phyloP scores from a whole-genome alignment of 35 echinoderm and acorn worm species.

The Anneissia japonica region DNA sequence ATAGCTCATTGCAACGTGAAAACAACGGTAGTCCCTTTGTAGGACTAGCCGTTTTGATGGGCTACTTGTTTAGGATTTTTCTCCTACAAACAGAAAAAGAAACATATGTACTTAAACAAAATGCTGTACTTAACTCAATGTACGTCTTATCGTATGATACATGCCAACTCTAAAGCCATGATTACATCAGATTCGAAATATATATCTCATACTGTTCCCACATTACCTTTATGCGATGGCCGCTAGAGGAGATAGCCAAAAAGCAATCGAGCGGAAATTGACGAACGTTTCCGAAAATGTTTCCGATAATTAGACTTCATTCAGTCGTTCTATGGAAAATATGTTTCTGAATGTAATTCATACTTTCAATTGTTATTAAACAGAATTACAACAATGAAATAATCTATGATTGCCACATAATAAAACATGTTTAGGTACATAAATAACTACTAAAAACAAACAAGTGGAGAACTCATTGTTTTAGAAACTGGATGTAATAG shows the following conservation, averaged over 20 bases:
- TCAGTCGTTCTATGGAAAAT: background rate
- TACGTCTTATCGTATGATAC: background rate
- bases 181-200: background rate
- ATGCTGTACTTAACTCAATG: background rate
- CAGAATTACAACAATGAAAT: too few relatives aligned
- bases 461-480: too few relatives aligned
- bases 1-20: slow-evolving; percentile 1
- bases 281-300: background rate
- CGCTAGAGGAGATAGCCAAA: background rate
- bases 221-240: slow-evolving; percentile 1
- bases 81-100: background rate
- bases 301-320: background rate
- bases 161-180: background rate
- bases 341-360: too few relatives aligned
- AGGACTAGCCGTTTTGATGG: background rate
- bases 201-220: background rate
- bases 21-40: background rate
- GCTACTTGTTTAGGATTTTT: background rate
- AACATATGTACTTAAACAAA: background rate
- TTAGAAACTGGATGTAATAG: too few relatives aligned
- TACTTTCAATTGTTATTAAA: too few relatives aligned
- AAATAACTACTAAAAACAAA: too few relatives aligned
- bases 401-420: too few relatives aligned
- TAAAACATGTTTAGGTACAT: too few relatives aligned
- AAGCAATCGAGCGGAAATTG: background rate